Percentiles rank a stretch among this genome's conserved stretches.
phyloP scores from a whole-genome alignment of 2,888 invertebrate genomes.

The Ichneumoninae sp. region DNA sequence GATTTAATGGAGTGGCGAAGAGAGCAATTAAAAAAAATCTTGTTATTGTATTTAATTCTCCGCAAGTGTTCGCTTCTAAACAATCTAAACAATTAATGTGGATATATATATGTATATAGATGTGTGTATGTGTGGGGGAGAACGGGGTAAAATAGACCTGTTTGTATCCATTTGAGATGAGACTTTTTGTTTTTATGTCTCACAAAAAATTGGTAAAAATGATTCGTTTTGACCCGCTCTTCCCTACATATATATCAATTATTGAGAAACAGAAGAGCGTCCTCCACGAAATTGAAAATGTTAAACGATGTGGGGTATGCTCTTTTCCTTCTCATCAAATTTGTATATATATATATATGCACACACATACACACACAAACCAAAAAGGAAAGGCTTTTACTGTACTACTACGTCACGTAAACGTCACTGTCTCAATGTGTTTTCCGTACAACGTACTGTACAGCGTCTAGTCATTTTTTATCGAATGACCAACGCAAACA shows the following conservation, averaged over 20 bases:
- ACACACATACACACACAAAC: neutral
- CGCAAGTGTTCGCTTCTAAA: constrained; percentile 33
- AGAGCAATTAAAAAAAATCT: neutral
- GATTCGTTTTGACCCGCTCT: too few relatives aligned
- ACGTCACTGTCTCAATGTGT: constrained; percentile 24
- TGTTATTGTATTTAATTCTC: constrained; percentile 3
- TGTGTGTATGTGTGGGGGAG: too few relatives aligned
- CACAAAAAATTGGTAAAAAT: too few relatives aligned
- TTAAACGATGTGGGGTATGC: too few relatives aligned
- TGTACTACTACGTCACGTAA: constrained; percentile 27
- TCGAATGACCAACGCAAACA: constrained; percentile 62
- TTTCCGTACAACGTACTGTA: constrained; percentile 15
- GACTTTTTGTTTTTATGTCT: too few relatives aligned
- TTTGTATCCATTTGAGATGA: too few relatives aligned
- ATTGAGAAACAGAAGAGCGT: too few relatives aligned
- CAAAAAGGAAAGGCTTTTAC: constrained; percentile 15
- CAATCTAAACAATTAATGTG: neutral
- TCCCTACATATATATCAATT: too few relatives aligned
- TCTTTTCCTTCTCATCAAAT: too few relatives aligned
- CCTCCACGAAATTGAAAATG: too few relatives aligned
- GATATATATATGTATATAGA: neutral
- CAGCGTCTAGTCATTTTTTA: constrained; percentile 64
- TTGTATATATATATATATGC: neutral
- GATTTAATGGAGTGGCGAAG: neutral
- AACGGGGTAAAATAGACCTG: too few relatives aligned